These are phyloP conservation scores for Aphaenogaster ashmeadi DNA, from an alignment of 1,140 invertebrate genomes.

Conservation along the genomic window DNA sequence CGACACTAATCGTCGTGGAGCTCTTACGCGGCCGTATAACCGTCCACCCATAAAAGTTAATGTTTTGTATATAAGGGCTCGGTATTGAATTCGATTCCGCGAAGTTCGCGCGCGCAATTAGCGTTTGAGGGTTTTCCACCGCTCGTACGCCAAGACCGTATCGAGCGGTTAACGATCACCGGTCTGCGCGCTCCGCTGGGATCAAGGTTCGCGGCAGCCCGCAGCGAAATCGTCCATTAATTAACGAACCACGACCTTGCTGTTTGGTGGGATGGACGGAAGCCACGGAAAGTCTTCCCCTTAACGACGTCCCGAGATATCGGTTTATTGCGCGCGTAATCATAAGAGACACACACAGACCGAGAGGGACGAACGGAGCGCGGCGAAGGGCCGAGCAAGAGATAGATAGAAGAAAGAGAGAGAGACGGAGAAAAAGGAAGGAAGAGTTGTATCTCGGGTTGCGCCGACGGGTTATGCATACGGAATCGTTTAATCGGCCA, in stretches of 20 bases:
- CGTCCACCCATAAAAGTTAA: constrained; percentile 33
- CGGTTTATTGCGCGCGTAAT: constrained; percentile 64
- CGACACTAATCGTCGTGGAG: constrained; percentile 15
- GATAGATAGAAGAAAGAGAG: not conserved
- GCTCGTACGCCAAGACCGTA: not conserved
- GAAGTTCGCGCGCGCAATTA: constrained; percentile 34
- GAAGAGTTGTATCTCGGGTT: constrained; percentile 42
- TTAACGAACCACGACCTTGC: constrained; percentile 58
- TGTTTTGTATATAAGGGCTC: constrained; percentile 26
- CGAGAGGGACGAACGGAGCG: not conserved
- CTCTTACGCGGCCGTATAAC: not conserved
- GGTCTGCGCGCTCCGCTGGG: not conserved
- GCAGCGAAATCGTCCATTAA: constrained; percentile 56
- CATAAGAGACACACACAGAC: constrained; percentile 42
- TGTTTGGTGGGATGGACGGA: constrained; percentile 55
- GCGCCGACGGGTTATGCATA: constrained; percentile 78
- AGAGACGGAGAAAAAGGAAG: constrained; percentile 34
- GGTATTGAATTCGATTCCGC: constrained; percentile 35
- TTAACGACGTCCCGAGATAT: constrained; percentile 66
- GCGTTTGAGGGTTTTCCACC: constrained; percentile 29
- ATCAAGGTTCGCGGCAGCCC: constrained; percentile 48
- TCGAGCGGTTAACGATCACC: constrained; percentile 30
- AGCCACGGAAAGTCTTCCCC: constrained; percentile 27
- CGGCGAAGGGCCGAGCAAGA: not conserved
- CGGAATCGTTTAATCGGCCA: constrained; percentile 79